Percentiles rank a stretch among this genome's conserved stretches.
Conservation (phyloP, 2,888 invertebrate genomes). For the Netelia inedita region DNA sequence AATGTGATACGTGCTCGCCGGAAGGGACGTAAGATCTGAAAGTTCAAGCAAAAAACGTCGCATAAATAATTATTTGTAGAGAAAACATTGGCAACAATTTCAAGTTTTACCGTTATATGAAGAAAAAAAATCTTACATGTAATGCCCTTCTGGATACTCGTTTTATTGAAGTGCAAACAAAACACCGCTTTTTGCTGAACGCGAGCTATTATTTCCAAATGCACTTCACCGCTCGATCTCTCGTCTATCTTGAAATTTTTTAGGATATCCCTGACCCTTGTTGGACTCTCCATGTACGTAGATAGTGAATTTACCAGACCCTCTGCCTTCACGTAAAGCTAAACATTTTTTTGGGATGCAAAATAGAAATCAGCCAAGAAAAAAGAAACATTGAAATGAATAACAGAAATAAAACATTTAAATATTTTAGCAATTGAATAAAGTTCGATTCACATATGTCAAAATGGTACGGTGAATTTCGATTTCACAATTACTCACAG, state of each 20-base stretch:
- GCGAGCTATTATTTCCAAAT: slow-evolving; percentile 89
- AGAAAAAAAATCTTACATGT: slow-evolving; percentile 86
- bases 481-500: slow-evolving; percentile 84
- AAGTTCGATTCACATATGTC: no score
- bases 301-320: slow-evolving; percentile 85
- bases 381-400: slow-evolving; percentile 13
- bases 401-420: background rate
- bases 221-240: slow-evolving; percentile 86
- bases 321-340: slow-evolving; percentile 89
- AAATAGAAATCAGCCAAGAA: slow-evolving; percentile 11
- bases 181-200: slow-evolving; percentile 89
- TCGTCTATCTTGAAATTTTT: slow-evolving; percentile 85
- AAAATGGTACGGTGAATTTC: no score
- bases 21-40: slow-evolving; percentile 78
- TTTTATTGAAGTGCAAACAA: slow-evolving; percentile 89
- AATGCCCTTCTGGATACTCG: slow-evolving; percentile 88
- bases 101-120: background rate
- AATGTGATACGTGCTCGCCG: slow-evolving; percentile 78
- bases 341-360: slow-evolving; percentile 40
- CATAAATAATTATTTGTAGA: background rate
- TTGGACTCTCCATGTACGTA: slow-evolving; percentile 86
- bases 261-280: slow-evolving; percentile 86
- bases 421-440: no score
- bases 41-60: background rate
- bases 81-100: background rate